Conservation (phyloP, 2,888 invertebrate species). For the Machimus atricapillus region DNA sequence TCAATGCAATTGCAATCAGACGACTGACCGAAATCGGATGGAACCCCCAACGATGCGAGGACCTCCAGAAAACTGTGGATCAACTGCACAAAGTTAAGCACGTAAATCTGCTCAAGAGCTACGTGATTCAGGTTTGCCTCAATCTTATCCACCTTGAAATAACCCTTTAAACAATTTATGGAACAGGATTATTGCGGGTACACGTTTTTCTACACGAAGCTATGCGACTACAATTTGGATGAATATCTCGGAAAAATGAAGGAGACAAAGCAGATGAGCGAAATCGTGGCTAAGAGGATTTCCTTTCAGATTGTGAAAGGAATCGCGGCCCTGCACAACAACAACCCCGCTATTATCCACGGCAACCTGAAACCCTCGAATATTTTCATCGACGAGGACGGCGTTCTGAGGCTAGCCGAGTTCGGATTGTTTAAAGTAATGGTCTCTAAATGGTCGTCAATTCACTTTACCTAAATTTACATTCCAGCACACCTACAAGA, state of each 20-base stretch:
- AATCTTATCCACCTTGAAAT: background rate
- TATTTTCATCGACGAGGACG: constrained; percentile 59
- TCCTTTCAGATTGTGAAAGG: constrained; percentile 50
- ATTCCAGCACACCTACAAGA: constrained; percentile 20
- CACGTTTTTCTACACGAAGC: constrained; percentile 57
- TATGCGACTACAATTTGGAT: constrained; percentile 60
- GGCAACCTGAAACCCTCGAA: constrained; percentile 63
- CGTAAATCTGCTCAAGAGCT: constrained; percentile 29
- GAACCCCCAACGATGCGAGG: constrained; percentile 44
- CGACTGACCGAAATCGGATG: constrained; percentile 37
- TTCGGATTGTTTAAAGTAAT: constrained; percentile 61
- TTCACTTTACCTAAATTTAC: background rate
- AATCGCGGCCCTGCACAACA: constrained; percentile 58
- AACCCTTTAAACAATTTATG: constrained; percentile 48
- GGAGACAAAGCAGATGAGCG: constrained; percentile 15
- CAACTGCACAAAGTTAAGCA: constrained; percentile 40
- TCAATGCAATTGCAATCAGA: constrained; percentile 54
- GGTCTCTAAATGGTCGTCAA: background rate
- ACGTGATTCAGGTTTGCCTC: constrained; percentile 1
- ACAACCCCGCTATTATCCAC: constrained; percentile 57
- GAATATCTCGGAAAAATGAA: constrained; percentile 55
- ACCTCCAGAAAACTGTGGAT: constrained; percentile 43
- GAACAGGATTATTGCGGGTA: constrained; percentile 41
- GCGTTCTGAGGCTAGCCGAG: constrained; percentile 59
- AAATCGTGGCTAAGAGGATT: constrained; percentile 16